phyloP scores from a whole-genome alignment of 2,113 vertebrate genomes.

The Litocranius walleri region DNA sequence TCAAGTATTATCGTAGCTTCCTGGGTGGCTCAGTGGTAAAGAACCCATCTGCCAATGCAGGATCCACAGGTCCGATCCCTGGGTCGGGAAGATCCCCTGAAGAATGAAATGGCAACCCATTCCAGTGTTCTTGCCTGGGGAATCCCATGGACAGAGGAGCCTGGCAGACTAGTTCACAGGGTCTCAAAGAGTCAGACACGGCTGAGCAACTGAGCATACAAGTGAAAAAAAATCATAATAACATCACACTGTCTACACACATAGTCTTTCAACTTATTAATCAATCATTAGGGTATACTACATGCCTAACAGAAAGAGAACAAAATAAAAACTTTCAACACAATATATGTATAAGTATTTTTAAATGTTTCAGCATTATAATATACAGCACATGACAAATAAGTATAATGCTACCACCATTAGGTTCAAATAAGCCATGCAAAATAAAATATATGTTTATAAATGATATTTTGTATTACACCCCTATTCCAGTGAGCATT shows the following conservation, averaged over 20 bases:
- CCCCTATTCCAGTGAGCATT: not conserved
- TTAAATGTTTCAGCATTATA: not conserved
- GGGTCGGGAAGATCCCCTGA: not conserved
- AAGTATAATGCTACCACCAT: not conserved
- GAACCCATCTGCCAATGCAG: not conserved
- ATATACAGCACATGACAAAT: not conserved
- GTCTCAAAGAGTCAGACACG: not conserved
- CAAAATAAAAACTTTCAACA: not conserved
- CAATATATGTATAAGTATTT: not conserved
- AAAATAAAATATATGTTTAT: not conserved
- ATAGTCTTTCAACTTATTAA: not conserved
- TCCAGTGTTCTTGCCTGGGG: not conserved
- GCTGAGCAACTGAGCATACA: not conserved
- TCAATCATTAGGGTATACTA: not conserved
- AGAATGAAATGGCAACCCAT: not conserved
- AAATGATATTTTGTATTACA: not conserved
- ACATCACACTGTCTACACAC: not conserved
- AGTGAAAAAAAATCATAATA: not conserved
- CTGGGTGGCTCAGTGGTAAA: not conserved
- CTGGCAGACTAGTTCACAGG: not conserved
- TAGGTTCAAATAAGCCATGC: not conserved
- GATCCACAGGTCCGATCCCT: fast-evolving
- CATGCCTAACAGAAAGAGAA: not conserved
- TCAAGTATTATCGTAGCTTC: not conserved
- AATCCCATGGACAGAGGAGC: not conserved